phyloP scores from a whole-genome alignment of 2,113 vertebrate species.

The Ellobius talpinus region DNA sequence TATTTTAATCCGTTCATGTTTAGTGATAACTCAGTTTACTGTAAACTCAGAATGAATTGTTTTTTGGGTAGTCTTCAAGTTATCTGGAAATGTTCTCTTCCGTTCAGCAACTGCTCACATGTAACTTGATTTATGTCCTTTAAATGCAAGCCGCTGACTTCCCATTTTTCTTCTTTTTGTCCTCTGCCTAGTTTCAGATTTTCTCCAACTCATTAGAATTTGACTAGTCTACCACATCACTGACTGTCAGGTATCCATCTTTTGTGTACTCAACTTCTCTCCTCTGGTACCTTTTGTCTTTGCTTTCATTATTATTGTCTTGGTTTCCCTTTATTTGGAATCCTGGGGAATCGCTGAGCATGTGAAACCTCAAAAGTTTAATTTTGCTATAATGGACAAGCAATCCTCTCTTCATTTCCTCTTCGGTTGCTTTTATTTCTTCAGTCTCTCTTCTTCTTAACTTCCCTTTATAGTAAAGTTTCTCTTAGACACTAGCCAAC shows the following conservation, averaged over 20 bases:
- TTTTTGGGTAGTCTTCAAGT: slow-evolving; percentile 6
- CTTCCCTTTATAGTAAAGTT: not conserved
- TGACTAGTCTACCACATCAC: not conserved
- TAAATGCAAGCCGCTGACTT: not conserved
- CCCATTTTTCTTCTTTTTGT: slow-evolving; percentile 28
- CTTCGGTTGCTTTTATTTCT: slow-evolving; percentile 16
- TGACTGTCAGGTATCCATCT: not conserved
- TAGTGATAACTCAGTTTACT: not conserved
- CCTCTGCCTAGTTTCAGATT: not conserved
- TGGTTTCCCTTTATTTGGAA: slow-evolving; percentile 24
- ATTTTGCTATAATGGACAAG: not conserved
- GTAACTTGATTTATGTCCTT: slow-evolving; percentile 40
- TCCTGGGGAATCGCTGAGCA: not conserved
- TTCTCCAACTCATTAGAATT: slow-evolving; percentile 27
- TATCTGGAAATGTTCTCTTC: slow-evolving; percentile 33
- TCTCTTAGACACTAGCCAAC: not conserved
- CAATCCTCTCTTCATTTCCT: not conserved
- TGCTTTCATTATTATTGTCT: slow-evolving; percentile 10
- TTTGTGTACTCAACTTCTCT: not conserved
- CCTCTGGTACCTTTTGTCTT: not conserved
- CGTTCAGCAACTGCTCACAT: not conserved
- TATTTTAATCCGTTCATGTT: slow-evolving; percentile 43
- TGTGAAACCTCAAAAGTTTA: slow-evolving; percentile 28
- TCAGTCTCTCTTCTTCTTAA: not conserved
- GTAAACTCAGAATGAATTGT: not conserved